These are phyloP conservation scores for Zosterops borbonicus DNA, from an alignment of 2,113 vertebrate species.

Conservation along the genomic window DNA sequence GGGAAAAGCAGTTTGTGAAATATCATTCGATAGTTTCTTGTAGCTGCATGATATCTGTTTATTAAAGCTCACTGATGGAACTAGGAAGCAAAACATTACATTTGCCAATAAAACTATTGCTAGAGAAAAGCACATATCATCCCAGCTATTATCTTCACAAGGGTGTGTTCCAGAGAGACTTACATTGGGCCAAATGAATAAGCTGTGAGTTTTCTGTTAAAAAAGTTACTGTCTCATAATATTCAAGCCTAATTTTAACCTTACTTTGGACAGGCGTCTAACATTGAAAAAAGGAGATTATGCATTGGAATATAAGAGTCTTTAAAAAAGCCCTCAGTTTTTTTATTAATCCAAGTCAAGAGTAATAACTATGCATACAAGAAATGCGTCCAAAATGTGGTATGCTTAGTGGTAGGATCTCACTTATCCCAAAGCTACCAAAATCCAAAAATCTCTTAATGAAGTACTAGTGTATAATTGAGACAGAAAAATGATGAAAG, in stretches of 20 bases:
- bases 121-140: slow-evolving; percentile 61
- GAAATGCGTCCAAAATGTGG: background rate
- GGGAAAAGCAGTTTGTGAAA: slow-evolving; percentile 35
- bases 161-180: slow-evolving; percentile 37
- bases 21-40: slow-evolving; percentile 40
- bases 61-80: slow-evolving; percentile 58
- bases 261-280: background rate
- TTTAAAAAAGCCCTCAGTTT: background rate
- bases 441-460: background rate
- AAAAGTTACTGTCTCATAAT: background rate
- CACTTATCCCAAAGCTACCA: background rate
- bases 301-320: background rate
- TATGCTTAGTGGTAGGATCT: background rate
- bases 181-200: slow-evolving; percentile 20
- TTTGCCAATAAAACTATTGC: slow-evolving; percentile 66
- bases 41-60: slow-evolving; percentile 40
- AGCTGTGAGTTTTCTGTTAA: slow-evolving; percentile 6
- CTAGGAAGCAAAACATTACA: slow-evolving; percentile 58
- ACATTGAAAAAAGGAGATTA: background rate
- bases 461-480: background rate
- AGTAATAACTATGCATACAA: background rate
- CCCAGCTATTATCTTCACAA: slow-evolving; percentile 57
- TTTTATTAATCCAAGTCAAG: background rate
- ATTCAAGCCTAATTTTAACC: slow-evolving; percentile 18
- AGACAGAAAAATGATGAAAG: background rate